Base-by-base conservation (phyloP, 2,113 vertebrate species). In the Sisor rabdophorus region DNA sequence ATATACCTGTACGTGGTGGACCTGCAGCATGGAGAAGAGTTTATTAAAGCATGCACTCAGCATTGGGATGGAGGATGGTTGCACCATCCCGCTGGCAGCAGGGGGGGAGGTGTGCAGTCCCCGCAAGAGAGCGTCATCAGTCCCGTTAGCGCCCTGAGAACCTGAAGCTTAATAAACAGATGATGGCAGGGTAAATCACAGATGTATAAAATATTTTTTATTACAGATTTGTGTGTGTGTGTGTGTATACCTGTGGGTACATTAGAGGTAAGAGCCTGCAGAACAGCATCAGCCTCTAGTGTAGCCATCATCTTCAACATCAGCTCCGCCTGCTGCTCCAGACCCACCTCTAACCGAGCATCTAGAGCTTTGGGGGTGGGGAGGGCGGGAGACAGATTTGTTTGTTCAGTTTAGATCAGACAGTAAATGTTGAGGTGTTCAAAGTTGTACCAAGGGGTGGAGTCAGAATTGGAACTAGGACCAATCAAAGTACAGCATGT, bases 301-400 rank as follows among this genome's bases (percentile, higher is more conserved):
- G 97, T 99, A 32, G 97, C 95, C 97, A 99, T 99, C 97, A 99
- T 99, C 89, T 99, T 99, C 76, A 99, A 89, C 97, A 98, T 98
- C 80, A 99, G 91, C 81, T 99, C 97, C 28, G 97, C 97, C 85
- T 99, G 97, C 80, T 98, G 97, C 82, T 99, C 97, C 79, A 99
- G 91, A 63, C 97, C 97, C 86, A 99, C 96, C 87, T 99, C 97
- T 1, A 99, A 88, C 61, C 97, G 95, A 53, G 97, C 97, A 83
- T 99, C 97, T 85, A 99, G 88, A 44, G 97, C 97, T 99, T 88
- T 0, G 53, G 26, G 74, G 53, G 63, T 81, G 17, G 36, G 82
- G 85, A 99, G 88, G 28, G 96, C 96, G 98, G 88, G 0, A 58
- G 22, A 76, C 4, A 44, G 40, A 36, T 36, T 36, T 36, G 32